Evolutionary conservation across 2,888 invertebrate species (phyloP).

Genomic region (Vanessa cardui): DNA sequence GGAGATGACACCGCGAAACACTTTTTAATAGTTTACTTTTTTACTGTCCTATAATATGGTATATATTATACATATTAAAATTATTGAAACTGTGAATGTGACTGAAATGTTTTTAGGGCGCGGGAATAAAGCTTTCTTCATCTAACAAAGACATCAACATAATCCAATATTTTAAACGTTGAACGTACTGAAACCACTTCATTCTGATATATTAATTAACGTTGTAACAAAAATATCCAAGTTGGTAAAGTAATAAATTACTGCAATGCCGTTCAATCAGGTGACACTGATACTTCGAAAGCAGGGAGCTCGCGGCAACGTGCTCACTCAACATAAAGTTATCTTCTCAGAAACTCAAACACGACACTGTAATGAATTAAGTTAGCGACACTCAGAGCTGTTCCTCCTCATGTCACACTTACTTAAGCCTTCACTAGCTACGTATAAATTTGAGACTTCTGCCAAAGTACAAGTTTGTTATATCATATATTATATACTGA

Average conservation of each 20-base stretch:
- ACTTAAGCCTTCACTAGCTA: slow-evolving; percentile 44
- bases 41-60: too few species aligned
- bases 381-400: slow-evolving; percentile 70
- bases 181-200: too few species aligned
- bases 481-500: not conserved
- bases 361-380: slow-evolving; percentile 78
- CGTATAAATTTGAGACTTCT: slow-evolving; percentile 16
- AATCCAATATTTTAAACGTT: too few species aligned
- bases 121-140: too few species aligned
- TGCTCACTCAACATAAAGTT: slow-evolving; percentile 36
- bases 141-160: too few species aligned
- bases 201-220: too few species aligned
- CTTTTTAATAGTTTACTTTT: too few species aligned
- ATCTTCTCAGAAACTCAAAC: slow-evolving; percentile 72
- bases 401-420: slow-evolving; percentile 64
- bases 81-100: too few species aligned
- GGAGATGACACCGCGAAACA: too few species aligned
- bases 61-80: too few species aligned
- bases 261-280: slow-evolving; percentile 3
- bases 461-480: slow-evolving; percentile 4
- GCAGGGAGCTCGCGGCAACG: slow-evolving; percentile 4
- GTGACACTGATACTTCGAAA: slow-evolving; percentile 7
- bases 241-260: slow-evolving; percentile 9
- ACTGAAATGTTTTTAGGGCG: too few species aligned
- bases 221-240: not conserved